Evolutionary conservation across 2,888 invertebrate genomes (phyloP).

Genomic region (Coronaproctus castanopsis): DNA sequence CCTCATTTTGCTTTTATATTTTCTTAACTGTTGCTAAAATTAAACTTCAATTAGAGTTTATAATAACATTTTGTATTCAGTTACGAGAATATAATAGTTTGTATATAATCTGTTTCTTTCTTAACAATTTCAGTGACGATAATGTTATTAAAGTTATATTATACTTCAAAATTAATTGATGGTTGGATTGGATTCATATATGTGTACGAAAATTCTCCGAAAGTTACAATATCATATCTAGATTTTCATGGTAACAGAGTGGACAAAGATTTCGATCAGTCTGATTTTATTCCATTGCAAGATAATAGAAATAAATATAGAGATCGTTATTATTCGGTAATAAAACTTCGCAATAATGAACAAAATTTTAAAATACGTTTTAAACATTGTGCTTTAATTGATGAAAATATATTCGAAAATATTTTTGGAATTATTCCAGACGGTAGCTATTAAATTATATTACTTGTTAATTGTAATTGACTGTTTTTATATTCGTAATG

Average conservation of each 20-base stretch:
- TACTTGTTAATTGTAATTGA: too few species aligned
- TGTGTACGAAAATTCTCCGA: background rate
- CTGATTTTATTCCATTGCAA: background rate
- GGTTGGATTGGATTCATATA: background rate
- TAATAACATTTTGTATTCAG: too few species aligned
- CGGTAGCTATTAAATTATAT: too few species aligned
- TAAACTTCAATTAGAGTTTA: too few species aligned
- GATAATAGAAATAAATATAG: background rate
- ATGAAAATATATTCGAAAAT: background rate
- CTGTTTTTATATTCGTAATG: too few species aligned
- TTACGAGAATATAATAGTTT: background rate
- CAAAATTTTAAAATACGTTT: background rate
- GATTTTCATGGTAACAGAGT: background rate
- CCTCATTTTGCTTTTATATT: background rate
- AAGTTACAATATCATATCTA: background rate
- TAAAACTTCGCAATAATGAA: background rate
- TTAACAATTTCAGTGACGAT: background rate
- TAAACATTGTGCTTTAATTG: background rate
- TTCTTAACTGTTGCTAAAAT: background rate
- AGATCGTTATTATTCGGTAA: background rate
- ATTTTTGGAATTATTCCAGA: background rate
- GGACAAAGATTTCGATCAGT: background rate
- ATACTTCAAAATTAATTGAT: background rate
- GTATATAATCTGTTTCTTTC: background rate
- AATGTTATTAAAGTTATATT: background rate